These are phyloP conservation scores for Montipora capitata DNA, from an alignment of 92 coral and sea anemone species.

Conservation along the genomic window DNA sequence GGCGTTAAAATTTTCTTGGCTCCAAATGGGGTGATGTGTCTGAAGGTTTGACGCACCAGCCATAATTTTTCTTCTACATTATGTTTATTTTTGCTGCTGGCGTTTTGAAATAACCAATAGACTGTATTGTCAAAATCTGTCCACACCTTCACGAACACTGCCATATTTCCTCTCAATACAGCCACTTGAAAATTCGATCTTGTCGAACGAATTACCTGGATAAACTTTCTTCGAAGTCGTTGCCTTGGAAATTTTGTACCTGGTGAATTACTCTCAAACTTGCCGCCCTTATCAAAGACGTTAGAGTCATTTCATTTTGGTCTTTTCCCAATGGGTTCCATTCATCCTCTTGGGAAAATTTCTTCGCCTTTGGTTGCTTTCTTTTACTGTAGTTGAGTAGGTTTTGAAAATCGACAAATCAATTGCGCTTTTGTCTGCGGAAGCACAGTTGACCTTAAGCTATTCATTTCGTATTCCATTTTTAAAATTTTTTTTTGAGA, in stretches of 20 bases:
- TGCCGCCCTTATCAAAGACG: background rate
- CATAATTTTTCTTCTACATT: background rate
- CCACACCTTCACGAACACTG: background rate
- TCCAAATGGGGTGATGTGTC: background rate
- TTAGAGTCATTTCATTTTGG: background rate
- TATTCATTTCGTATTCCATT: background rate
- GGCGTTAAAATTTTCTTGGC: background rate
- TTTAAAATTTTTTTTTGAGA: background rate
- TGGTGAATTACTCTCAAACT: no score
- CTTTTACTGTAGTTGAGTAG: slow-evolving; percentile 32
- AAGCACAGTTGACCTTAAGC: background rate
- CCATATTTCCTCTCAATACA: background rate
- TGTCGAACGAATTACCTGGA: background rate
- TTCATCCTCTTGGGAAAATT: slow-evolving; percentile 34
- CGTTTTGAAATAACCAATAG: slow-evolving; percentile 27
- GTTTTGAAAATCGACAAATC: slow-evolving; percentile 22
- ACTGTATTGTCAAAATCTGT: background rate
- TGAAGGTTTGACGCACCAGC: background rate
- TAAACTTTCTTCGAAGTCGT: no score
- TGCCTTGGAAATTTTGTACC: no score
- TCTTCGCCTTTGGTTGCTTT: background rate
- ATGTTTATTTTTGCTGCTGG: background rate
- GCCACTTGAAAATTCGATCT: slow-evolving; percentile 23
- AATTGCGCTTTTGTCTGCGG: slow-evolving; percentile 35
- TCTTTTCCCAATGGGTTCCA: background rate